Evolutionary conservation across 2,797 vertebrate species (phyloP).

Genomic region (Anguilla megastoma): DNA sequence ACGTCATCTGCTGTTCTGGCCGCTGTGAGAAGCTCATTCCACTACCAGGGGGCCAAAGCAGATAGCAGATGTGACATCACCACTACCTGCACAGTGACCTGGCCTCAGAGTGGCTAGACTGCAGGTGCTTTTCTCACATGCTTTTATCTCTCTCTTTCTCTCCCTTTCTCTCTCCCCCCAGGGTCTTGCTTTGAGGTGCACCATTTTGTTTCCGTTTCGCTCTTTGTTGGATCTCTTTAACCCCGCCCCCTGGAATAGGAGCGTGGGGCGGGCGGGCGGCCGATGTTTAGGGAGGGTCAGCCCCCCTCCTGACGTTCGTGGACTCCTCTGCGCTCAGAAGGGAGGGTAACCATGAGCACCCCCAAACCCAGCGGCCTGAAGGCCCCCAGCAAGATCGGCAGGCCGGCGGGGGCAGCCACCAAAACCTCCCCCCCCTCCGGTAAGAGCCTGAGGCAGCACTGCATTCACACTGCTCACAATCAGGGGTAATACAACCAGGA

Average conservation of each 20-base stretch:
- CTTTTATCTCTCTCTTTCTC: not conserved
- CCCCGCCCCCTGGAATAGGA: constrained; percentile 36
- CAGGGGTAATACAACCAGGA: not conserved
- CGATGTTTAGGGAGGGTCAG: constrained; percentile 79
- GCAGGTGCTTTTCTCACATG: not conserved
- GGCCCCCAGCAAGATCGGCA: constrained; percentile 88
- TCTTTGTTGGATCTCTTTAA: constrained; percentile 15
- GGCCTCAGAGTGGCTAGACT: not conserved
- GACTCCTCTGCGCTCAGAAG: constrained; percentile 50
- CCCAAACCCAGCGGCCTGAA: constrained; percentile 92
- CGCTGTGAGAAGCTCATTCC: not conserved
- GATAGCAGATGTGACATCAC: not conserved
- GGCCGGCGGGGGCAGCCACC: constrained; percentile 71
- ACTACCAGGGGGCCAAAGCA: not conserved
- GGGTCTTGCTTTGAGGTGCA: not conserved
- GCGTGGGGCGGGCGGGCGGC: constrained; percentile 54
- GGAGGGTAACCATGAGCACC: constrained; percentile 81
- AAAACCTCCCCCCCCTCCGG: constrained; percentile 70
- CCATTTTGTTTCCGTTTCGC: constrained; percentile 39
- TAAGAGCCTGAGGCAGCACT: constrained; percentile 40
- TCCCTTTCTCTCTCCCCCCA: constrained; percentile 47
- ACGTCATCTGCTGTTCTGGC: not conserved
- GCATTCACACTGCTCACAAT: not conserved
- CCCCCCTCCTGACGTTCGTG: constrained; percentile 57
- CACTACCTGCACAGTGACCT: not conserved